Evolutionary conservation across 30 jellyfish, hydroid and myxozoan species (phyloP).

Genomic region (Hydractinia echinata): DNA sequence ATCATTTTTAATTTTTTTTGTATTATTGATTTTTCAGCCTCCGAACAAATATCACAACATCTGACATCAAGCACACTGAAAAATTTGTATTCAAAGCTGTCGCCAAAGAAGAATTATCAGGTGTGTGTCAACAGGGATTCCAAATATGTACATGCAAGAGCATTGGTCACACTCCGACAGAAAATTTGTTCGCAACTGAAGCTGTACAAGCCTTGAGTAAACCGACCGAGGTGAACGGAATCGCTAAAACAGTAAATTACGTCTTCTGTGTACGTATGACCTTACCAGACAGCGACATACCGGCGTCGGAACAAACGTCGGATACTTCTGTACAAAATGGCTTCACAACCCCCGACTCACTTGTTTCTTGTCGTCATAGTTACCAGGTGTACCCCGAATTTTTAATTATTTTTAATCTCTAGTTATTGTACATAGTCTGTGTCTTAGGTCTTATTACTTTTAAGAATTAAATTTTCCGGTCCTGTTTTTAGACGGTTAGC

Average conservation of each 20-base stretch:
- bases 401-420: constrained; percentile 24
- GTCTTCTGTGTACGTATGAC: constrained; percentile 26
- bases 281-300: constrained; percentile 8
- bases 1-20: neutral
- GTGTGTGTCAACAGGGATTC: constrained; percentile 32
- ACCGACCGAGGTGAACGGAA: neutral
- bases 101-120: constrained; percentile 14
- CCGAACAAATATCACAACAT: neutral
- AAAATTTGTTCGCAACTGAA: constrained; percentile 25
- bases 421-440: neutral
- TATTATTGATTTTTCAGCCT: constrained; percentile 17
- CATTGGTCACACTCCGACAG: neutral
- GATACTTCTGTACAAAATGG: neutral
- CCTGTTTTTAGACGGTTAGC: too few species aligned
- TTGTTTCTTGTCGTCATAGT: constrained; percentile 8
- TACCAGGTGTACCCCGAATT: constrained; percentile 67
- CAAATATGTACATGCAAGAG: constrained; percentile 27
- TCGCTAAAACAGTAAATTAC: neutral
- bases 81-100: constrained; percentile 17
- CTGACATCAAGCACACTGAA: constrained; percentile 9
- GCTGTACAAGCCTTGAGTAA: neutral
- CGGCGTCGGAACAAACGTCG: neutral
- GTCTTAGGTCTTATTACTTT: too few species aligned
- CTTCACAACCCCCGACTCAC: constrained; percentile 5
- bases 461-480: too few species aligned